Percentiles rank a stretch among this genome's conserved stretches.
Evolutionary conservation across 37 sponge, comb jelly and placozoan genomes (phyloP).

Genomic region (Agelas oroides): DNA sequence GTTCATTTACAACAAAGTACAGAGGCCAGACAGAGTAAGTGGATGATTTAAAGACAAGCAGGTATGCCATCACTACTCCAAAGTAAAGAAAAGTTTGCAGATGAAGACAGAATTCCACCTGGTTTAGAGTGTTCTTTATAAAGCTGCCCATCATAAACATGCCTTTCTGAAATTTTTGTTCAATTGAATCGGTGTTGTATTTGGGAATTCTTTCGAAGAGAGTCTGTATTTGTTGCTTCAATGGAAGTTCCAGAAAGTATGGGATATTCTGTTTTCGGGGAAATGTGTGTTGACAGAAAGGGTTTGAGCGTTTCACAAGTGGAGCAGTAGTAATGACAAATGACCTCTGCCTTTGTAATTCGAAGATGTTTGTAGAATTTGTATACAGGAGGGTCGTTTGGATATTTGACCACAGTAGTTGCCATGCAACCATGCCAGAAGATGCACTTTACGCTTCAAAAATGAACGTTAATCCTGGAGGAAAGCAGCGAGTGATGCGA

Average conservation of each 20-base stretch:
- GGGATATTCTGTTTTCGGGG: not conserved
- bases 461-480: no score
- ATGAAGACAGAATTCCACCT: constrained; percentile 1
- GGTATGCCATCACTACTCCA: constrained; percentile 44
- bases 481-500: no score
- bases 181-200: not conserved
- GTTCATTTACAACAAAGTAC: constrained; percentile 35
- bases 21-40: no score
- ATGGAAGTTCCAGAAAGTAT: constrained; percentile 1
- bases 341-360: no score
- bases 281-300: not conserved
- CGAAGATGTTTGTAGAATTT: constrained; percentile 5
- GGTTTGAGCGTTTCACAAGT: not conserved
- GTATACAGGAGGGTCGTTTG: constrained; percentile 3
- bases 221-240: constrained; percentile 2
- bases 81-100: constrained; percentile 17
- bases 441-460: no score
- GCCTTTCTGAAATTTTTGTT: not conserved
- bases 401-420: no score
- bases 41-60: constrained; percentile 37
- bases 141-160: constrained; percentile 24
- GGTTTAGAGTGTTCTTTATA: not conserved
- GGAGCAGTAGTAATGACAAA: no score
- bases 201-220: not conserved
- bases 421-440: no score